phyloP scores from a whole-genome alignment of 2,888 invertebrate genomes.

The Camptogramma bilineatum region DNA sequence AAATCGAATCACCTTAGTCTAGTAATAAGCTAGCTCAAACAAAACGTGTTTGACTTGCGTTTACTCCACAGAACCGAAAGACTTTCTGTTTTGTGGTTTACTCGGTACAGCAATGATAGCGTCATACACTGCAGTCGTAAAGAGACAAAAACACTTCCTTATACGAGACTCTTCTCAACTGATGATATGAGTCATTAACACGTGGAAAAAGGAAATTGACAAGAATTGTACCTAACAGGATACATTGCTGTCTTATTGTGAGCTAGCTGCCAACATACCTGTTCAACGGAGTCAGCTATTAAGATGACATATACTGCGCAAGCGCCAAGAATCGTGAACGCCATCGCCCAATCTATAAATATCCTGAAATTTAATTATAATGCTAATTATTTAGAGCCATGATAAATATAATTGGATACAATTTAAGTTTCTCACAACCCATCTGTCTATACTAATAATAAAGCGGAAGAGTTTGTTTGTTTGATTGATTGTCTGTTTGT shows the following conservation, averaged over 20 bases:
- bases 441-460: too few relatives aligned
- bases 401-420: neutral
- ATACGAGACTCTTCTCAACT: too few relatives aligned
- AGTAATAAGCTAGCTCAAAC: too few relatives aligned
- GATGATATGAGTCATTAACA: neutral
- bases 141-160: too few relatives aligned
- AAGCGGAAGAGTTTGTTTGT: too few relatives aligned
- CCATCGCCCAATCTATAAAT: constrained; percentile 89
- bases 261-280: constrained; percentile 79
- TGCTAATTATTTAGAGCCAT: constrained; percentile 44
- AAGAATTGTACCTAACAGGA: constrained; percentile 2
- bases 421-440: neutral
- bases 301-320: constrained; percentile 92
- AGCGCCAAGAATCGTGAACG: constrained; percentile 90
- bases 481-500: too few relatives aligned
- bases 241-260: neutral
- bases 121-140: too few relatives aligned
- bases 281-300: constrained; percentile 88
- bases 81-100: too few relatives aligned
- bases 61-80: too few relatives aligned
- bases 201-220: neutral
- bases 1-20: too few relatives aligned
- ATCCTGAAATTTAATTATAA: constrained; percentile 78
- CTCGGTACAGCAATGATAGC: too few relatives aligned
- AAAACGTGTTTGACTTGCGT: too few relatives aligned